Percentiles rank a stretch among this genome's conserved stretches.
Evolutionary conservation across 1,140 invertebrate genomes (phyloP).

Genomic region (Conus betulinus): DNA sequence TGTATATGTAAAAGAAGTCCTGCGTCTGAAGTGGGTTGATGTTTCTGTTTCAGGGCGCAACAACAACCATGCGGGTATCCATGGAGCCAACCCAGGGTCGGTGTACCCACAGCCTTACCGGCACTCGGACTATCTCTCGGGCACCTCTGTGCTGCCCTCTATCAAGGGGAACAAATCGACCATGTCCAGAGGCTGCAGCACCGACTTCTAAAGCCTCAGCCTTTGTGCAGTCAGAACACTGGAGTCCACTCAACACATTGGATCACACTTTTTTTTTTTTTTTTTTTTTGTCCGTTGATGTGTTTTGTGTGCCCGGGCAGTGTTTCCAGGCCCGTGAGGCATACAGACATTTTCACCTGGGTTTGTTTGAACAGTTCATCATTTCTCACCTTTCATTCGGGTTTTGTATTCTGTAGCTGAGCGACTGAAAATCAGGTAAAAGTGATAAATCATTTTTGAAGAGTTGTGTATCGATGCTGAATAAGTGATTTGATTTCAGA

Average conservation of each 20-base stretch:
- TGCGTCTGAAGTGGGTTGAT: too few relatives aligned
- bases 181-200: slow-evolving; percentile 35
- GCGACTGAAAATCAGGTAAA: too few relatives aligned
- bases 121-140: slow-evolving; percentile 35
- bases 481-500: too few relatives aligned
- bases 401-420: too few relatives aligned
- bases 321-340: too few relatives aligned
- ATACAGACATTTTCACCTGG: too few relatives aligned
- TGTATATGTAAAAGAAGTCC: background rate
- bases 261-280: background rate
- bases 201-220: background rate
- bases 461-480: too few relatives aligned
- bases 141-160: slow-evolving; percentile 34
- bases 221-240: background rate
- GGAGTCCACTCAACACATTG: background rate
- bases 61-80: slow-evolving; percentile 30
- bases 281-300: too few relatives aligned
- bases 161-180: slow-evolving; percentile 31
- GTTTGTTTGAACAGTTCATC: too few relatives aligned
- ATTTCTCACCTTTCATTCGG: too few relatives aligned
- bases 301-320: too few relatives aligned
- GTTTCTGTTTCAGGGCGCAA: slow-evolving; percentile 23
- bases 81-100: slow-evolving; percentile 11
- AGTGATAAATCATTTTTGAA: too few relatives aligned
- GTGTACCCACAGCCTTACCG: slow-evolving; percentile 36